Evolutionary conservation across 2,113 vertebrate genomes (phyloP), one percentile per base, ranked within the genome.

Genomic region (Misgurnus mizolepis): DNA sequence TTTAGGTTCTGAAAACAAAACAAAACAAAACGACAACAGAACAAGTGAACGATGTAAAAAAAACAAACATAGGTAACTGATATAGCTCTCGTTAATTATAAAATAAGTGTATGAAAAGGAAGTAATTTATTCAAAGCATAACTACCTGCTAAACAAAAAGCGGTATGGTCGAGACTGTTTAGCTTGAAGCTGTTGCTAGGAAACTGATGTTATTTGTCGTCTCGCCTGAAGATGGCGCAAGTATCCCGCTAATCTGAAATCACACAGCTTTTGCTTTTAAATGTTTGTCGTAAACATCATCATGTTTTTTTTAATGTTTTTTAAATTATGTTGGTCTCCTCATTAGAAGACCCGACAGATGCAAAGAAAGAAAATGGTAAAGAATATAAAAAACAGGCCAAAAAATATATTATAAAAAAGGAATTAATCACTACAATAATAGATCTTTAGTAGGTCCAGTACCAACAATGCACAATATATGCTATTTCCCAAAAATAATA

Each of bases 181-280:
- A 49, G 76, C 67, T 49, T 67, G 68, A 61, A 45, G 10, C 39
- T 61, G 86, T 87, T 84, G 84, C 86, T 82, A 82, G 34, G 86
- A 50, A 45, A 87, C 80, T 4, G n/a, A 27, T 17, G 68, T n/a
- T 6, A 17, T 11, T 39, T 39, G 17, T 15, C 43, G 5, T 53
- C 18, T 50, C 22, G 34, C 40, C 60, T 5, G 61, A 49, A 80
- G 78, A 17, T 77, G 82, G 67, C 14, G 62, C 67, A 67, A 47
- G 79, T 65, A 11, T 43, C 64, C 14, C 70, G 75, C 40, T 62
- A 3, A 64, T 34, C 27, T 34, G 27, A 34, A 34, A 34, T 34
- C 1, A 34, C 3, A 34, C 27, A 34, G 49, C 43, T 17, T 5
- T 6, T 0, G 22, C 4, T n/a, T 5, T 1, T n/a, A 18, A 34